phyloP scores from a whole-genome alignment of 1,140 invertebrate genomes.

The Scaptomyza pallida region DNA sequence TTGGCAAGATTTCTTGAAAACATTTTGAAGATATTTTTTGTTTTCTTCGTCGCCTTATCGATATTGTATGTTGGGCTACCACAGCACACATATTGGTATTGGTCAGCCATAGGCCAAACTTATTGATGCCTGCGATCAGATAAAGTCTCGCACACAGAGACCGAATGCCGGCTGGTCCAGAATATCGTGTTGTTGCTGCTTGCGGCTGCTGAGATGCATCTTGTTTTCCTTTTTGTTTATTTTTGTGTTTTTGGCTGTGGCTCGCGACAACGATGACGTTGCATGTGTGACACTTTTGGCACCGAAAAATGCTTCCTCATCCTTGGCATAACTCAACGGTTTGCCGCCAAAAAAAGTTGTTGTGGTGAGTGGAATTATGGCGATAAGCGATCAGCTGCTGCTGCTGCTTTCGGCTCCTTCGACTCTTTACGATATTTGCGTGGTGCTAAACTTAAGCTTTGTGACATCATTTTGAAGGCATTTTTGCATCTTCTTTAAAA shows the following conservation, averaged over 20 bases:
- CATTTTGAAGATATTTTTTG: constrained; percentile 22
- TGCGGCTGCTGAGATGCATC: constrained; percentile 47
- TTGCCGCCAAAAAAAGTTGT: constrained; percentile 17
- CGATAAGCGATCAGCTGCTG: constrained; percentile 63
- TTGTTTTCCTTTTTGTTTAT: constrained; percentile 20
- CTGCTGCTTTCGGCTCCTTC: constrained; percentile 32
- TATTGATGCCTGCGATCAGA: constrained; percentile 67
- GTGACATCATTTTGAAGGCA: constrained; percentile 18
- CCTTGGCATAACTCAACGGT: constrained; percentile 54
- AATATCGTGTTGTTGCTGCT: constrained; percentile 5
- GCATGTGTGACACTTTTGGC: constrained; percentile 70
- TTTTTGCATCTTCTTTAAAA: constrained; percentile 38
- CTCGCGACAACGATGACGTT: constrained; percentile 69
- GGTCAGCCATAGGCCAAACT: constrained; percentile 47
- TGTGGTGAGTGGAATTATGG: constrained; percentile 53
- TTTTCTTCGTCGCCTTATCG: constrained; percentile 23
- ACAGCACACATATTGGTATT: constrained; percentile 45
- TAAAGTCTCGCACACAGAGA: constrained; percentile 31
- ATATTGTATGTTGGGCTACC: constrained; percentile 19
- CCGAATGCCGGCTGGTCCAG: constrained; percentile 1
- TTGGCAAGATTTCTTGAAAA: constrained; percentile 22
- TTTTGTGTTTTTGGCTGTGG: constrained; percentile 35
- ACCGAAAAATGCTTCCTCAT: constrained; percentile 65
- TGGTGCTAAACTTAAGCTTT: constrained; percentile 21
- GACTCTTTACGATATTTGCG: constrained; percentile 33